Conservation (phyloP, 2,797 vertebrate species). For the Loris lydekkerianus region DNA sequence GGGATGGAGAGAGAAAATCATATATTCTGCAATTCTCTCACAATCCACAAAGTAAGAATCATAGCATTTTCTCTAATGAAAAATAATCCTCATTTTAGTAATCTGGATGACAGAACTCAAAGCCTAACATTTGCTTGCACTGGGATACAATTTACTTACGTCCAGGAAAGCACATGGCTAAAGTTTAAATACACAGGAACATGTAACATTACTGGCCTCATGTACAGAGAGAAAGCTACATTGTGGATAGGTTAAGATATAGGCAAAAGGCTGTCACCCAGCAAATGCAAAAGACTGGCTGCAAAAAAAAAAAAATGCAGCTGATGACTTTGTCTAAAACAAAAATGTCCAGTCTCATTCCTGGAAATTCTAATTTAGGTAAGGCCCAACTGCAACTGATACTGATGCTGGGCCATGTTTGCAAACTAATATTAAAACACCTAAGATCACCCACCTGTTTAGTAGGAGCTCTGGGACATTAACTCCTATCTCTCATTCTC, state of each 20-base stretch:
- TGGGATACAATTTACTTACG: neutral
- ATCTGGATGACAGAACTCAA: neutral
- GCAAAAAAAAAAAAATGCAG: neutral
- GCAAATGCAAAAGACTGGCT: neutral
- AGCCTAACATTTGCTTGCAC: neutral
- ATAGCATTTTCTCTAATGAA: constrained; percentile 28
- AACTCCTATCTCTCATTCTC: neutral
- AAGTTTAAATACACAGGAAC: neutral
- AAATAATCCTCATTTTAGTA: neutral
- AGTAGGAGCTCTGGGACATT: neutral
- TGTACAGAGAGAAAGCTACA: neutral
- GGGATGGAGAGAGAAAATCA: neutral
- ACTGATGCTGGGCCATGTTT: neutral
- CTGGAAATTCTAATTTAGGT: neutral
- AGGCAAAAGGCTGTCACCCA: no score
- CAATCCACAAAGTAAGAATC: neutral
- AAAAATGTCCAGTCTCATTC: neutral
- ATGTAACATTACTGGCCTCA: neutral
- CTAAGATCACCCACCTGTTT: neutral
- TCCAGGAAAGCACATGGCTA: neutral
- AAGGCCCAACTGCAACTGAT: neutral
- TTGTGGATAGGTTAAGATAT: neutral
- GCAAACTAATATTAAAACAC: neutral
- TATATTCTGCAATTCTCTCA: constrained; percentile 3
- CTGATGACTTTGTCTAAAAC: neutral